Evolutionary conservation across 2,888 invertebrate genomes (phyloP), one percentile per base, ranked within the genome.

Genomic region (Papilio demoleus): DNA sequence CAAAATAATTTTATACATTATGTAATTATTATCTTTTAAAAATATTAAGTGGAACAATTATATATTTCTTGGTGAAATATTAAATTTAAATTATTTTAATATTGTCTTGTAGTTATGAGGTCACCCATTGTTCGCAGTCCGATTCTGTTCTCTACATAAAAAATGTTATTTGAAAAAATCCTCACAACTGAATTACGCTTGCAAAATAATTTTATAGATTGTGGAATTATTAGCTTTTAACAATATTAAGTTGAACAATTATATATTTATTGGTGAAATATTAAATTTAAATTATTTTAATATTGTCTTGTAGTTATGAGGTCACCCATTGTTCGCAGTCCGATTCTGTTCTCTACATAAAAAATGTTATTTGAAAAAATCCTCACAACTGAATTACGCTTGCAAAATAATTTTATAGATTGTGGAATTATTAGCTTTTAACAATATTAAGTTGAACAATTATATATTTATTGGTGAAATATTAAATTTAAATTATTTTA

Each of bases 61-160:
- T 36, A 36, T 36, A 1, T 36, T 34, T 34, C n/a, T n/a, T n/a
- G n/a, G n/a, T n/a, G n/a, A n/a, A n/a, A n/a, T n/a, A n/a, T n/a
- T n/a, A n/a, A 31, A 31, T 31, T 31, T 6, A 31, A 4, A 31
- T 6, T 4, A 31, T 6, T 53, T 31, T 53, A 53, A 53, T 53
- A 53, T 17, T 53, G 53, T 53, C 27, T 27, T 31, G 12, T 53
- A 31, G 53, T 53, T 53, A 53, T 31, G 53, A 53, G 53, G 53
- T 53, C 53, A 53, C 24, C 53, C 31, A 53, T 53, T 53, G 53
- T 53, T 53, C n/a, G 31, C 53, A 31, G 53, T 31, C 27, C 22
- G 53, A 56, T 56, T 56, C 31, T 56, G 31, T 56, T 31, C 27
- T n/a, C 31, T 31, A 56, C 53, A 56, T 56, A 56, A 56, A 56